Evolutionary conservation across 1,140 invertebrate genomes (phyloP).

Genomic region (Hycleus cichorii): DNA sequence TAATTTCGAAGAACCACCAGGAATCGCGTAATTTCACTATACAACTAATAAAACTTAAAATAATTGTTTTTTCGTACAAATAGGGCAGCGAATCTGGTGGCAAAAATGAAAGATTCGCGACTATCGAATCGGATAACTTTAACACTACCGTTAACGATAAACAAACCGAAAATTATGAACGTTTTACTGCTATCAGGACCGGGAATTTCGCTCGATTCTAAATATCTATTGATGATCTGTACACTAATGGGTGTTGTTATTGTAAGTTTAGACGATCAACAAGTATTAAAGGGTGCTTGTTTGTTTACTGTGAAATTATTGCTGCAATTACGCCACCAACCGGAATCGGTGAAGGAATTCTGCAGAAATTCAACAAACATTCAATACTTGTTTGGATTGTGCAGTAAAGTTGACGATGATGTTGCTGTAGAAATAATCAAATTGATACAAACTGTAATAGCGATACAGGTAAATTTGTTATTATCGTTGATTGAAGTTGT

Average conservation of each 20-base stretch:
- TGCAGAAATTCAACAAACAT: slow-evolving; percentile 1
- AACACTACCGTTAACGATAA: not conserved
- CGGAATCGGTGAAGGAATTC: not conserved
- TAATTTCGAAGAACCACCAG: not conserved
- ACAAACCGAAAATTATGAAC: slow-evolving; percentile 1
- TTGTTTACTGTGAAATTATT: slow-evolving; percentile 1
- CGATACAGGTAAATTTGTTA: not conserved
- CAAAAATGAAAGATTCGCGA: not conserved
- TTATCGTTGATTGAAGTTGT: not conserved
- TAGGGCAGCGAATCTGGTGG: not conserved
- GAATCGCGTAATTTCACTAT: not conserved
- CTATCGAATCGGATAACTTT: not conserved
- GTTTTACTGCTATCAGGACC: slow-evolving; percentile 1
- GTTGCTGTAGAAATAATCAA: not conserved
- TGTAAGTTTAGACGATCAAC: not conserved
- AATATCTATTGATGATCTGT: not conserved
- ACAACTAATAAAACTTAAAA: not conserved
- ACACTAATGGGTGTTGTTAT: slow-evolving; percentile 6
- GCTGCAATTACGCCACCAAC: not conserved
- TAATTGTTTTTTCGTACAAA: not conserved
- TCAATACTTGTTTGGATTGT: not conserved
- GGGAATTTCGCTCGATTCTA: not conserved
- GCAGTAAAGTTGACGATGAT: not conserved
- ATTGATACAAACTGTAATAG: not conserved
- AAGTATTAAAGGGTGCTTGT: slow-evolving; percentile 2